These are phyloP conservation scores for Oreochromis grahami DNA, from an alignment of 2,797 vertebrate genomes.

Conservation along the genomic window DNA sequence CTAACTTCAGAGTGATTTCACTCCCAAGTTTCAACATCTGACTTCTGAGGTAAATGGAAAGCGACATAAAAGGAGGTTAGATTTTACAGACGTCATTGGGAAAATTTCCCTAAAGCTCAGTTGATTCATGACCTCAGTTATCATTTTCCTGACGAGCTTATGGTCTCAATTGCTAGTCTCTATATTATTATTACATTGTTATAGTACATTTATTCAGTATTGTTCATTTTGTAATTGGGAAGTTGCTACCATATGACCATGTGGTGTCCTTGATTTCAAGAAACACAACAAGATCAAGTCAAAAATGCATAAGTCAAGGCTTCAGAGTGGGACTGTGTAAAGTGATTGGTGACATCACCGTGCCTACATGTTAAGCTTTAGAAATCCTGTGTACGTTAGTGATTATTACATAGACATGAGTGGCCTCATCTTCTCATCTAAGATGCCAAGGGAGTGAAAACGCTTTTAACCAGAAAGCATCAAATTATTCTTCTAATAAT, in stretches of 20 bases:
- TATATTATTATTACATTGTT: not conserved
- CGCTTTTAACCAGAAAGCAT: not conserved
- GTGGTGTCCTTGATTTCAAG: fast-evolving
- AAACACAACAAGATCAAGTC: not conserved
- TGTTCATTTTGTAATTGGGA: not conserved
- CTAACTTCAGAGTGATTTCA: not conserved
- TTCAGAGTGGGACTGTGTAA: not conserved
- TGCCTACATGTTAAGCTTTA: not conserved
- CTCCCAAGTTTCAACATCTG: not conserved
- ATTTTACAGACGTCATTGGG: not conserved
- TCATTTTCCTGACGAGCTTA: not conserved
- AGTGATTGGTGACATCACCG: not conserved
- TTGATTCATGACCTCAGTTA: not conserved
- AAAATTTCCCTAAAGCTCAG: not conserved
- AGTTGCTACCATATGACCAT: fast-evolving
- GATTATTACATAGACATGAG: fast-evolving
- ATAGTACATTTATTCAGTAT: not conserved
- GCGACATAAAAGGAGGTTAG: not conserved
- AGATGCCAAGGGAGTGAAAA: not conserved
- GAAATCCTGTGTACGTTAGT: not conserved
- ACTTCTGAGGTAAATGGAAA: fast-evolving
- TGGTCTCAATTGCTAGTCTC: not conserved
- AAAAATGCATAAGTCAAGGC: not conserved
- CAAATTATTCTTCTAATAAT: not conserved
- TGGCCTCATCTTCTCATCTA: not conserved